Evolutionary conservation across 2,797 vertebrate genomes (phyloP).

Genomic region (Phrynocephalus guinanensis): DNA sequence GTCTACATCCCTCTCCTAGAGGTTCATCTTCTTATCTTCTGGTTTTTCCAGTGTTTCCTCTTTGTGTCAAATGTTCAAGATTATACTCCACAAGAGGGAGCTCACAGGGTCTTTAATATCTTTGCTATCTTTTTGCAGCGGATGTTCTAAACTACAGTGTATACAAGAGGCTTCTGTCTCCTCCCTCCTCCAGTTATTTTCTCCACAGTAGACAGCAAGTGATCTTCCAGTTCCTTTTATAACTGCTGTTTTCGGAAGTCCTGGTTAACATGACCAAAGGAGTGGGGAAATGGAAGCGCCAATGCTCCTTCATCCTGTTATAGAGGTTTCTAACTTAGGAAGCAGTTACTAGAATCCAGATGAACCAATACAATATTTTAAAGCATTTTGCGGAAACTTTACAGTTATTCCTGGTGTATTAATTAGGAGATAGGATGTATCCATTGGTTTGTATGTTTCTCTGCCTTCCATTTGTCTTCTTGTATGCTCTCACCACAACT

Average conservation of each 20-base stretch:
- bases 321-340: not conserved
- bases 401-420: not conserved
- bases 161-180: not conserved
- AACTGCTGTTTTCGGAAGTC: not conserved
- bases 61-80: not conserved
- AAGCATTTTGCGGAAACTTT: not conserved
- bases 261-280: not conserved
- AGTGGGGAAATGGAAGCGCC: not conserved
- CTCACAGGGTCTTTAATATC: not conserved
- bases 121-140: not conserved
- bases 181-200: not conserved
- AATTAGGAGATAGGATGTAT: not conserved
- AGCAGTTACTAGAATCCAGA: not conserved
- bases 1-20: too few species aligned
- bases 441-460: not conserved
- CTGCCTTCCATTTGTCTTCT: too few species aligned
- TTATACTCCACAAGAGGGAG: slow-evolving; percentile 30
- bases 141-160: not conserved
- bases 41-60: not conserved
- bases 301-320: not conserved
- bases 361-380: not conserved
- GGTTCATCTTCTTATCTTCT: not conserved
- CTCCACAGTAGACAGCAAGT: not conserved
- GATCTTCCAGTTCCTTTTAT: not conserved
- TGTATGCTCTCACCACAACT: not conserved